Conservation (phyloP, 2,113 vertebrate genomes). For the Trematomus loennbergii region DNA sequence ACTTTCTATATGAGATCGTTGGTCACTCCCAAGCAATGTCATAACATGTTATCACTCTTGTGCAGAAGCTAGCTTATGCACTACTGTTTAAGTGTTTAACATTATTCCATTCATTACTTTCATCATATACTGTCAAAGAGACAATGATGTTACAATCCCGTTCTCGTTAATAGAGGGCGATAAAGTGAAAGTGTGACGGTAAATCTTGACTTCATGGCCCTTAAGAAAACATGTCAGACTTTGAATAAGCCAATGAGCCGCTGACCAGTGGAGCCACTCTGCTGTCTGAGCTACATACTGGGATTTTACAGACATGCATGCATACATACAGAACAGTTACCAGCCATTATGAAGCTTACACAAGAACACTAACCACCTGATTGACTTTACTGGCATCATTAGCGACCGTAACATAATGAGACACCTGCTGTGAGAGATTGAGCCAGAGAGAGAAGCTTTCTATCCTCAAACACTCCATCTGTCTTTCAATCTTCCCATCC, state of each 20-base stretch:
- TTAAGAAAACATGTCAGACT: neutral
- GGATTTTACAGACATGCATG: neutral
- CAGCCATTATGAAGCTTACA: neutral
- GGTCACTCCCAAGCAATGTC: neutral
- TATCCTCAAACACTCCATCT: slow-evolving; percentile 4
- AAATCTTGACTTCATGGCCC: neutral
- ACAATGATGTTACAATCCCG: neutral
- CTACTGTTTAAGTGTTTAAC: neutral
- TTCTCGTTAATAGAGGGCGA: neutral
- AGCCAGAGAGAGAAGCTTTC: neutral
- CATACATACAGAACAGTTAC: neutral
- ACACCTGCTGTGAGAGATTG: slow-evolving; percentile 22
- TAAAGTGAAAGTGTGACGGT: neutral
- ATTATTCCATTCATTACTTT: neutral
- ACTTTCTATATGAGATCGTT: neutral
- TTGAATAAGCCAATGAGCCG: slow-evolving; percentile 1
- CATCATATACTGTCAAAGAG: neutral
- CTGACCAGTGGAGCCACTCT: neutral
- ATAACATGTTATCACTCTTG: neutral
- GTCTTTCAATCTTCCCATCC: slow-evolving; percentile 33
- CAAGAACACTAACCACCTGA: neutral
- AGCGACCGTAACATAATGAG: slow-evolving; percentile 25
- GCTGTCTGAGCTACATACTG: neutral
- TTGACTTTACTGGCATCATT: slow-evolving; percentile 26
- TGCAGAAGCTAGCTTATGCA: neutral